Evolutionary conservation across 2,797 vertebrate genomes (phyloP).

Genomic region (Scolopax rusticola): DNA sequence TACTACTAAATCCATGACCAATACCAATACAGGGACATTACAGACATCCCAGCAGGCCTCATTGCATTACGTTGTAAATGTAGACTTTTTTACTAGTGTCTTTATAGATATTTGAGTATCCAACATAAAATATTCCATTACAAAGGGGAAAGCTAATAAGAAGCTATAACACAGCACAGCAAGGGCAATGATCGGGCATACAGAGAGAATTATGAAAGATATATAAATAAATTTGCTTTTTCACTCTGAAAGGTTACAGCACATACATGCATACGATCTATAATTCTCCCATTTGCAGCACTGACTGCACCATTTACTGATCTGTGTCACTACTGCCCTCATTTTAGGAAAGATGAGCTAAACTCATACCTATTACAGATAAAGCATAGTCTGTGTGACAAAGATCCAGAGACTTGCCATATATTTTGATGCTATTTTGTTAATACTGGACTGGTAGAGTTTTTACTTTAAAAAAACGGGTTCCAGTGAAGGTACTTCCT

Average conservation of each 20-base stretch:
- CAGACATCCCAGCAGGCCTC: neutral
- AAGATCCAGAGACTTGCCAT: neutral
- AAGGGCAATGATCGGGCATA: conserved; percentile 54
- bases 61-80: neutral
- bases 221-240: conserved; percentile 62
- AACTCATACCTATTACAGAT: neutral
- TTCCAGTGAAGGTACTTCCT: conserved; percentile 5
- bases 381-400: neutral
- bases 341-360: neutral
- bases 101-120: conserved; percentile 66
- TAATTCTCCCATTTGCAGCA: conserved; percentile 56
- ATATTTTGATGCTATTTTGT: conserved; percentile 28
- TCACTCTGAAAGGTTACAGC: conserved; percentile 48
- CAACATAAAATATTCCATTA: conserved; percentile 68
- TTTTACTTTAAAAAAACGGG: conserved; percentile 4
- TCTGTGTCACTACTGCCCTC: neutral
- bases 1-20: neutral
- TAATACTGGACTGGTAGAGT: conserved; percentile 1
- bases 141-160: conserved; percentile 61
- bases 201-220: conserved; percentile 29
- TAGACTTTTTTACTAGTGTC: conserved; percentile 45
- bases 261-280: neutral
- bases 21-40: neutral
- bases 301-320: conserved; percentile 26
- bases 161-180: conserved; percentile 51